These are phyloP conservation scores for Xiphophorus maculatus DNA, from an alignment of 2,113 vertebrate genomes.

Conservation along the genomic window DNA sequence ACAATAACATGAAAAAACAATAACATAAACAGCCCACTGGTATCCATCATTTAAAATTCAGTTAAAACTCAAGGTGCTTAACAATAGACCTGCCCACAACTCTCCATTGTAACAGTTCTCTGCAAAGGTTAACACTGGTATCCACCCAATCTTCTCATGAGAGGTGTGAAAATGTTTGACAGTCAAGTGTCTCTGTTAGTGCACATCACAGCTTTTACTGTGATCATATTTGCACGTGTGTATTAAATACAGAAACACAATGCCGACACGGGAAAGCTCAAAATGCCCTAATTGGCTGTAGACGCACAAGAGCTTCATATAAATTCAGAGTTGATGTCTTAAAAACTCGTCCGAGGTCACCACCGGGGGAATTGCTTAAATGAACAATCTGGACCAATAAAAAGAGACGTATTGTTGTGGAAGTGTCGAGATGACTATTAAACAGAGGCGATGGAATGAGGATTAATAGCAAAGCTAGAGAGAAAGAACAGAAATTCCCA, in stretches of 20 bases:
- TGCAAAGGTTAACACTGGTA: slow-evolving; percentile 1
- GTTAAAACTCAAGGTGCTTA: slow-evolving; percentile 2
- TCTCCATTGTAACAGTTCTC: slow-evolving; percentile 14
- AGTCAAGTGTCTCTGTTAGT: slow-evolving; percentile 34
- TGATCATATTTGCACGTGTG: slow-evolving; percentile 2
- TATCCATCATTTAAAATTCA: slow-evolving; percentile 11
- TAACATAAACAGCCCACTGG: slow-evolving; percentile 1
- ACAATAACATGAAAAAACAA: slow-evolving; percentile 2
- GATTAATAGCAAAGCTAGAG: slow-evolving; percentile 35
- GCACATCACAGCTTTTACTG: slow-evolving; percentile 11
- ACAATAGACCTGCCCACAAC: slow-evolving; percentile 18
- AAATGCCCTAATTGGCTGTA: slow-evolving; percentile 12
- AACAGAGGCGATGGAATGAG: slow-evolving; percentile 20
- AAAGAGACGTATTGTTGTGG: neutral
- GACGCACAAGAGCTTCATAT: slow-evolving; percentile 6
- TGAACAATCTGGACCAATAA: slow-evolving; percentile 4
- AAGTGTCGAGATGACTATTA: slow-evolving; percentile 29
- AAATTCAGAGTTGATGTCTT: slow-evolving; percentile 17
- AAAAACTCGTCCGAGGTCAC: neutral
- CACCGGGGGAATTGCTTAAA: slow-evolving; percentile 18
- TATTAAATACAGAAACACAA: neutral
- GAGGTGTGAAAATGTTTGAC: slow-evolving; percentile 38
- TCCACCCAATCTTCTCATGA: slow-evolving; percentile 16
- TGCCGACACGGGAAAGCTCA: neutral
- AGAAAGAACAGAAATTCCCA: slow-evolving; percentile 18